These are phyloP conservation scores for Theonella swinhoei DNA, from an alignment of 37 sponge, comb jelly and placozoan genomes.

Conservation along the genomic window DNA sequence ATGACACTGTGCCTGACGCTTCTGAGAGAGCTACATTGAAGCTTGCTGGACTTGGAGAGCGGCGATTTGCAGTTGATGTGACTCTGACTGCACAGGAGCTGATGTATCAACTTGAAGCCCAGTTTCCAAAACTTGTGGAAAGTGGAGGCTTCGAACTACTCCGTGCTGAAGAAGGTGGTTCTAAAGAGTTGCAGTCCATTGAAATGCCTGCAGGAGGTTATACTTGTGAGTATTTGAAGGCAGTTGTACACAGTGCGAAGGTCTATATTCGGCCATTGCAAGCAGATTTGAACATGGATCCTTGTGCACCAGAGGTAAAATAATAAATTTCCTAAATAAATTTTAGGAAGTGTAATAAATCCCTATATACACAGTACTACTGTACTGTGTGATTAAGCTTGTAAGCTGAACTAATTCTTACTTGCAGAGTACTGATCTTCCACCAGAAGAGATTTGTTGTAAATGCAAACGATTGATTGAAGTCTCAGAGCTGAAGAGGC, in stretches of 20 bases:
- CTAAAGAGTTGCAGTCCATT: neutral
- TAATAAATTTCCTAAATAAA: too few species aligned
- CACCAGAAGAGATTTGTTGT: too few species aligned
- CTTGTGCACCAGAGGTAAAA: too few species aligned
- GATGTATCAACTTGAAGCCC: too few species aligned
- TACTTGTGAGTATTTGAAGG: constrained; percentile 22
- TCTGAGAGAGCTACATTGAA: neutral
- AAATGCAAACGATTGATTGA: too few species aligned
- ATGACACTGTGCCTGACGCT: neutral
- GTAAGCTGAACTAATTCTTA: too few species aligned
- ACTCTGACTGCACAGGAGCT: neutral
- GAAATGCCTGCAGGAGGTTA: constrained; percentile 23
- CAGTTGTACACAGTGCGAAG: constrained; percentile 34
- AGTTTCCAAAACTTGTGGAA: too few species aligned
- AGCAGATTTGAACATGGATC: constrained; percentile 1
- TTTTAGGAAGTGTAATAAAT: too few species aligned
- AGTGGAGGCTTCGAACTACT: constrained; percentile 44
- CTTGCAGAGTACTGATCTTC: too few species aligned
- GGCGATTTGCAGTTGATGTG: neutral
- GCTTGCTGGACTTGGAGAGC: constrained; percentile 7
- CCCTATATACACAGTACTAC: too few species aligned
- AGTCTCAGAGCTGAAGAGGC: too few species aligned
- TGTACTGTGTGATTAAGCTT: too few species aligned
- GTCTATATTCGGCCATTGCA: constrained; percentile 63
- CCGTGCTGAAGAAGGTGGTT: neutral